A percentile compares a stretch with the other conserved stretches of the same genome.
Evolutionary conservation across 2,113 vertebrate species (phyloP).

Genomic region (Morone saxatilis): DNA sequence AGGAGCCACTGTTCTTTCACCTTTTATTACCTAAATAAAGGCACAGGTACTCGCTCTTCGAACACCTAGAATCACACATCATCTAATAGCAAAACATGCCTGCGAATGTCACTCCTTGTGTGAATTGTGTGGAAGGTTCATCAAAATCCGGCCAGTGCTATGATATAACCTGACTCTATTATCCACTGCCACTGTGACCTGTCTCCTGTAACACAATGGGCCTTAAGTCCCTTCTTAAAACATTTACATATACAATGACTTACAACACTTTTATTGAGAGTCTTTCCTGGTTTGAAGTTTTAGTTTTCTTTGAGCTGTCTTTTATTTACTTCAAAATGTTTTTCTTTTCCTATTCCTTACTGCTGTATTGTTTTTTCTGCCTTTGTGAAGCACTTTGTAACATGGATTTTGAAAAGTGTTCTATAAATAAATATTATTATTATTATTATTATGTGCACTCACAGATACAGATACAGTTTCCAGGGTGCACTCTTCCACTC

Average conservation of each 20-base stretch:
- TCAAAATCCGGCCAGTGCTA: slow-evolving; percentile 42
- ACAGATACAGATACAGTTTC: not conserved
- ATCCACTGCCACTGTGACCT: not conserved
- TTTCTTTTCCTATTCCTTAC: no score
- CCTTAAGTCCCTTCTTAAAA: no score
- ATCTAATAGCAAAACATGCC: not conserved
- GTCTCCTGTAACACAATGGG: no score
- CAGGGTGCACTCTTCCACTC: slow-evolving; percentile 45
- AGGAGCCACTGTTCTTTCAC: not conserved
- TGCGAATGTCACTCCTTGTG: not conserved
- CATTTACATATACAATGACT: no score
- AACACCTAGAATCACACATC: not conserved
- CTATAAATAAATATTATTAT: not conserved
- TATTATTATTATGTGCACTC: not conserved
- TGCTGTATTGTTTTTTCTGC: no score
- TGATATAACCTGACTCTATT: slow-evolving; percentile 31
- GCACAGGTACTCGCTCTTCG: not conserved
- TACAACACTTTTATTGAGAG: no score
- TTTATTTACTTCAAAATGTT: no score
- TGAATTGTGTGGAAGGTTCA: not conserved
- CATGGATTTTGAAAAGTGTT: not conserved
- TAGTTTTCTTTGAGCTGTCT: no score
- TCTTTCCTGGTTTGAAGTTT: no score
- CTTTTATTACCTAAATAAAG: not conserved
- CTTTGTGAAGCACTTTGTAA: no score